A percentile compares a stretch with the other conserved stretches of the same genome.
phyloP scores from a whole-genome alignment of 2,888 invertebrate species.

The Masnerella sp. region DNA sequence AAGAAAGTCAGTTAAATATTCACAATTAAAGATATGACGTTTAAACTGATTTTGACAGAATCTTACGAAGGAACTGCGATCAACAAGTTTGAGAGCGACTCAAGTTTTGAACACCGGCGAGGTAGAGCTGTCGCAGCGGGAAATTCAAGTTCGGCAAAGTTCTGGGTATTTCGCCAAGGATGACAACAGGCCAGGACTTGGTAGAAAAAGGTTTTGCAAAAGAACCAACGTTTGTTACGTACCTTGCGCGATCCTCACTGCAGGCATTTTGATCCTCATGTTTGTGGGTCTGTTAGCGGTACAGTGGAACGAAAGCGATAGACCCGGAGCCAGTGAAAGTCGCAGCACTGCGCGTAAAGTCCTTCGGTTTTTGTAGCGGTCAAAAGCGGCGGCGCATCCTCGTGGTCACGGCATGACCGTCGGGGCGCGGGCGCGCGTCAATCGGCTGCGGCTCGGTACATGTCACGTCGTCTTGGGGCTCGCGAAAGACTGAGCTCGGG shows the following conservation, averaged over 20 bases:
- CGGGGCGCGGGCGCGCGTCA: background rate
- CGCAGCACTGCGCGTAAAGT: background rate
- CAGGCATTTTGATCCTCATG: conserved; percentile 99
- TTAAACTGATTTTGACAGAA: no score
- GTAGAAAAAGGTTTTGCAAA: no score
- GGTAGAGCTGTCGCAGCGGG: no score
- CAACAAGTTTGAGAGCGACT: conserved; percentile 4
- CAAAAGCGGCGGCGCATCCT: conserved; percentile 59
- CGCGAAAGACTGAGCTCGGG: no score
- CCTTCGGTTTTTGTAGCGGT: no score
- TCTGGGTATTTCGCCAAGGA: no score
- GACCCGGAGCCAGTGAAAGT: conserved; percentile 39
- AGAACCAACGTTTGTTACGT: conserved; percentile 75
- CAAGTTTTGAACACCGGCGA: no score
- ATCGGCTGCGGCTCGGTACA: no score
- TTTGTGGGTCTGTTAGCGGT: conserved; percentile 79
- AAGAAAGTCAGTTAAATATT: no score
- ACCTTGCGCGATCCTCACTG: conserved; percentile 98
- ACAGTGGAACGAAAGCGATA: conserved; percentile 27
- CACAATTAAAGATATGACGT: no score
- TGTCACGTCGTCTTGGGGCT: no score
- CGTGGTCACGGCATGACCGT: conserved; percentile 33
- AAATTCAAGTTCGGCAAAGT: conserved; percentile 14
- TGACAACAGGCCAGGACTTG: no score
- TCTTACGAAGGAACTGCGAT: background rate